phyloP scores from a whole-genome alignment of 2,797 vertebrate genomes.

The Halcyon badia region DNA sequence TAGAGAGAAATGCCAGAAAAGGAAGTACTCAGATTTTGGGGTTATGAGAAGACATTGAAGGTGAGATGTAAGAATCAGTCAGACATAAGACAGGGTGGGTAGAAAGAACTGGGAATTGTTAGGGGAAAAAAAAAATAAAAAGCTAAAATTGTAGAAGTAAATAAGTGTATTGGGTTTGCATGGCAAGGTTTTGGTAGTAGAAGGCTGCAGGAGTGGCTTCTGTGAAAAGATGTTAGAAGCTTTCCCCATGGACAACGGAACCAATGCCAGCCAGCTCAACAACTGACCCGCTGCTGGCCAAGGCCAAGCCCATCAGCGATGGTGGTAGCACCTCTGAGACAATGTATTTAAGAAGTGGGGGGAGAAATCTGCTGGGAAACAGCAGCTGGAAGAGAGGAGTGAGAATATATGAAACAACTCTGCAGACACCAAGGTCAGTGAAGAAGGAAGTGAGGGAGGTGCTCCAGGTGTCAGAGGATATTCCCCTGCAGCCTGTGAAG shows the following conservation, averaged over 20 bases:
- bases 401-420: neutral
- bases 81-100: neutral
- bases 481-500: neutral
- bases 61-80: neutral
- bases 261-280: accelerated
- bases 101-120: neutral
- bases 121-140: neutral
- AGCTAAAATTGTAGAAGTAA: neutral
- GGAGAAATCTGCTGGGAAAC: neutral
- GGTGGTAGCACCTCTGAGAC: accelerated
- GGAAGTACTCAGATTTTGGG: neutral
- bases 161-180: neutral
- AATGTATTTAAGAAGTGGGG: neutral
- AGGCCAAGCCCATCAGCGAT: accelerated
- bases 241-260: accelerated
- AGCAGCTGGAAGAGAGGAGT: neutral
- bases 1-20: neutral
- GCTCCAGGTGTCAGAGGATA: accelerated
- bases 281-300: accelerated
- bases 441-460: neutral
- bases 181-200: neutral
- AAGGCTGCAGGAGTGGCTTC: neutral
- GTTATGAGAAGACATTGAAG: neutral
- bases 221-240: neutral
- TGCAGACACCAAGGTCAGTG: too few species aligned